phyloP scores from a whole-genome alignment of 2,113 vertebrate genomes.

The Plectropomus leopardus region DNA sequence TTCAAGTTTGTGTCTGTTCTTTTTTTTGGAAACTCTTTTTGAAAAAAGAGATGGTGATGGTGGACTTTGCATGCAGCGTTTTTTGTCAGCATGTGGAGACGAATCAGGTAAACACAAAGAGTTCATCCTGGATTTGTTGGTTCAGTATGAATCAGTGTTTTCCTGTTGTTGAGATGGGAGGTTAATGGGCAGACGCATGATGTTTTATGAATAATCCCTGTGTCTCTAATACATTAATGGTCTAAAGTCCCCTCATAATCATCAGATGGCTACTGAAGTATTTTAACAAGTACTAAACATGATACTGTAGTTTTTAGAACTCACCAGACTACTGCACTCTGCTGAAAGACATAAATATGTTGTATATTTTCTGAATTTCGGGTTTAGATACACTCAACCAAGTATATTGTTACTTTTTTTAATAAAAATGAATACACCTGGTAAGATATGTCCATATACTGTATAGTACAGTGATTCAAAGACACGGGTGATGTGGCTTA shows the following conservation, averaged over 20 bases:
- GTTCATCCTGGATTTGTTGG: conserved; percentile 66
- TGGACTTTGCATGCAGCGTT: conserved; percentile 68
- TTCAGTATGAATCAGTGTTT: conserved; percentile 70
- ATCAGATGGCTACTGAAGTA: conserved; percentile 47
- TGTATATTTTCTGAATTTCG: neutral
- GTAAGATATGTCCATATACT: neutral
- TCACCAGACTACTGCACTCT: neutral
- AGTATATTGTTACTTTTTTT: neutral
- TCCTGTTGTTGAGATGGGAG: conserved; percentile 24
- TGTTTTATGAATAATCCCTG: conserved; percentile 82
- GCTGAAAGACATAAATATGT: neutral
- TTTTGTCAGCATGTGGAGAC: conserved; percentile 69
- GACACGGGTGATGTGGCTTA: neutral
- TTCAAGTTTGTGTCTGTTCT: conserved; percentile 32
- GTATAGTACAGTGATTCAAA: neutral
- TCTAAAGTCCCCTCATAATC: conserved; percentile 61
- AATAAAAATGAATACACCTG: neutral
- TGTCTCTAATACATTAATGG: conserved; percentile 77
- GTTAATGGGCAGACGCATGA: conserved; percentile 64
- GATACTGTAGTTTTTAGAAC: conserved; percentile 8
- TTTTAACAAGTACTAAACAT: conserved; percentile 52
- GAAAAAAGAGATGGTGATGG: conserved; percentile 29
- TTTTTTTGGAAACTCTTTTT: conserved; percentile 27
- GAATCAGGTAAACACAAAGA: conserved; percentile 57
- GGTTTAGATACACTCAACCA: neutral